Percentiles rank a stretch among this genome's conserved stretches.
Evolutionary conservation across 2,113 vertebrate genomes (phyloP).

Genomic region (Camelus bactrianus): DNA sequence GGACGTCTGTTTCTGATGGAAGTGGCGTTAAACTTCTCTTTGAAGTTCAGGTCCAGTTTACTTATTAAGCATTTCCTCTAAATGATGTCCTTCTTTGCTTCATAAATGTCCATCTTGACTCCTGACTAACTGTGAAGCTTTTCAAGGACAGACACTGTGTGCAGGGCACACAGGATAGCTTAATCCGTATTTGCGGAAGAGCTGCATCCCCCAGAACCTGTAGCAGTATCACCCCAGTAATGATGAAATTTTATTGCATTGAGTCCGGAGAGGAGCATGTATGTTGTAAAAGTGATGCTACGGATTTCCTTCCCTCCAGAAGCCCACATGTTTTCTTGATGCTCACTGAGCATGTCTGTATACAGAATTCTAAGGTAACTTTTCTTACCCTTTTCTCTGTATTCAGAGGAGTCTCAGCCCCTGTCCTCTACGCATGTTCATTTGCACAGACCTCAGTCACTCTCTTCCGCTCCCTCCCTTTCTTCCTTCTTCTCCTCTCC

Average conservation of each 20-base stretch:
- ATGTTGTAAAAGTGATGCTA: neutral
- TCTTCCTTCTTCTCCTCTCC: neutral
- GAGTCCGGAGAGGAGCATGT: neutral
- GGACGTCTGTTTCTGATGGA: neutral
- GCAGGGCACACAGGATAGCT: neutral
- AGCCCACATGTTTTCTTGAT: neutral
- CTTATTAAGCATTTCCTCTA: neutral
- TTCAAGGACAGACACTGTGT: neutral
- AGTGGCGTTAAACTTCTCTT: neutral
- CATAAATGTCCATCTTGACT: neutral
- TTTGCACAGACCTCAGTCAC: neutral
- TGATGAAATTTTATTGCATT: neutral
- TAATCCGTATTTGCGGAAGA: neutral
- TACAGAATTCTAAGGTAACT: neutral
- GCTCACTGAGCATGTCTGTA: neutral
- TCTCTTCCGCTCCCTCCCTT: neutral
- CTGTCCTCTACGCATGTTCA: rapidly evolving
- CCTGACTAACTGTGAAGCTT: neutral
- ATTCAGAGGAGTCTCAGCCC: neutral
- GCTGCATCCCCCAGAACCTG: neutral
- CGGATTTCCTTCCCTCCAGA: neutral
- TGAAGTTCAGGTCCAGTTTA: neutral
- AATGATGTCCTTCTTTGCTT: neutral
- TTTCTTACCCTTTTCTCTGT: neutral
- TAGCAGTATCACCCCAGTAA: neutral